Conservation (phyloP, 2,113 vertebrate species). For the Pygoscelis adeliae region DNA sequence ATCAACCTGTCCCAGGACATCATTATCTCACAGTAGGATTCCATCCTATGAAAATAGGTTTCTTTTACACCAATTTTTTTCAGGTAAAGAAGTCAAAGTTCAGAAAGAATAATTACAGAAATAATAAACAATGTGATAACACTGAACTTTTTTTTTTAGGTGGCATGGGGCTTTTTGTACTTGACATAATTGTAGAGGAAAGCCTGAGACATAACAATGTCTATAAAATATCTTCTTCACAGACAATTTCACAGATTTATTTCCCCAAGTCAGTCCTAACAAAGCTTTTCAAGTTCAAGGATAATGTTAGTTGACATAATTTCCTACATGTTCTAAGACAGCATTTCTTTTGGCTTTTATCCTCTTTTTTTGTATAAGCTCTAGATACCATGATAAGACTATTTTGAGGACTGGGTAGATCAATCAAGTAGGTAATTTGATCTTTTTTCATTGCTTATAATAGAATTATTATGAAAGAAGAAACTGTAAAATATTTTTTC, state of each 20-base stretch:
- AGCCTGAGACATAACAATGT: neutral
- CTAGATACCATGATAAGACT: neutral
- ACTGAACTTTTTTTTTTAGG: neutral
- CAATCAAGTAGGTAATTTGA: neutral
- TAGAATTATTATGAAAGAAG: neutral
- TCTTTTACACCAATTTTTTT: neutral
- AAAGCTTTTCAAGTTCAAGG: neutral
- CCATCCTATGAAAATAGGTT: neutral
- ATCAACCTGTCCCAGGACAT: neutral
- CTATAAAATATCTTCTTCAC: neutral
- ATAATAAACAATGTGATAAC: neutral
- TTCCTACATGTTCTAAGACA: neutral
- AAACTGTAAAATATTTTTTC: neutral
- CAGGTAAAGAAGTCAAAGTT: neutral
- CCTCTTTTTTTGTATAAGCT: neutral
- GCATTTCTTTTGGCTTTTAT: neutral
- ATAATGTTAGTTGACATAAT: neutral
- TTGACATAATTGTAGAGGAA: neutral
- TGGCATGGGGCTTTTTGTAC: neutral
- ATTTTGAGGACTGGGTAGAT: neutral
- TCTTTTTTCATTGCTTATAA: neutral
- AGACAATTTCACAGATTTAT: neutral
- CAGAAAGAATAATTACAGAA: neutral
- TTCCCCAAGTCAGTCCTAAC: neutral
- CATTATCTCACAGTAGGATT: neutral